These are phyloP conservation scores for Trachurus trachurus DNA, from an alignment of 2,797 vertebrate species.

Conservation along the genomic window DNA sequence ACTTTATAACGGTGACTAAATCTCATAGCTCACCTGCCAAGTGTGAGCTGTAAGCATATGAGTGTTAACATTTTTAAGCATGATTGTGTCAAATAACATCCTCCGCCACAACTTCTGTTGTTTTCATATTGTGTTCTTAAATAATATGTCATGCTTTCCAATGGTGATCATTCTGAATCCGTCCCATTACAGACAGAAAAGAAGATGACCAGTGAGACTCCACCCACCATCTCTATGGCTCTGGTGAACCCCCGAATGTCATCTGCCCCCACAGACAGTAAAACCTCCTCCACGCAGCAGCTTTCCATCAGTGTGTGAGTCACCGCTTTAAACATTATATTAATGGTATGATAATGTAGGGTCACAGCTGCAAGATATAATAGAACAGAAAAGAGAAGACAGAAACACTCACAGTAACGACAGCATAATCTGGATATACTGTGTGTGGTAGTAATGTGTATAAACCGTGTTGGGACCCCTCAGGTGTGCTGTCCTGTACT, in stretches of 20 bases:
- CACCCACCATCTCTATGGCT: conserved; percentile 85
- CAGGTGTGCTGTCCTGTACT: conserved; percentile 93
- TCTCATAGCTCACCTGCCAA: background rate
- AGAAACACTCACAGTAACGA: background rate
- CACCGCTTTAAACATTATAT: conserved; percentile 48
- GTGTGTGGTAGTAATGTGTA: background rate
- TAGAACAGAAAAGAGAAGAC: background rate
- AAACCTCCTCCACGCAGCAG: conserved; percentile 86
- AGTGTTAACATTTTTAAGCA: background rate
- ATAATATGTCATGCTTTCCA: conserved; percentile 7
- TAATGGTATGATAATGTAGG: conserved; percentile 34
- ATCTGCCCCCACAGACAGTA: conserved; percentile 79
- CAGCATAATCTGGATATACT: conserved; percentile 5
- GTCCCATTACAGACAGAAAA: conserved; percentile 76
- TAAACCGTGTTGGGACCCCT: conserved; percentile 13
- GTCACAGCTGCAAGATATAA: conserved; percentile 9
- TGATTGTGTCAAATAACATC: background rate
- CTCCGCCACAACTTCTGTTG: background rate
- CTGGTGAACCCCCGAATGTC: conserved; percentile 83
- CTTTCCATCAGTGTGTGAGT: conserved; percentile 91
- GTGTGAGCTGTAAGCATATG: background rate
- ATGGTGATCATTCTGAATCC: conserved; percentile 31
- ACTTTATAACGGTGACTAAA: background rate
- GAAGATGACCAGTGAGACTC: conserved; percentile 81
- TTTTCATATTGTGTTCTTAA: background rate